Evolutionary conservation across 2,888 invertebrate genomes (phyloP).

Genomic region (Pollenia angustigena): DNA sequence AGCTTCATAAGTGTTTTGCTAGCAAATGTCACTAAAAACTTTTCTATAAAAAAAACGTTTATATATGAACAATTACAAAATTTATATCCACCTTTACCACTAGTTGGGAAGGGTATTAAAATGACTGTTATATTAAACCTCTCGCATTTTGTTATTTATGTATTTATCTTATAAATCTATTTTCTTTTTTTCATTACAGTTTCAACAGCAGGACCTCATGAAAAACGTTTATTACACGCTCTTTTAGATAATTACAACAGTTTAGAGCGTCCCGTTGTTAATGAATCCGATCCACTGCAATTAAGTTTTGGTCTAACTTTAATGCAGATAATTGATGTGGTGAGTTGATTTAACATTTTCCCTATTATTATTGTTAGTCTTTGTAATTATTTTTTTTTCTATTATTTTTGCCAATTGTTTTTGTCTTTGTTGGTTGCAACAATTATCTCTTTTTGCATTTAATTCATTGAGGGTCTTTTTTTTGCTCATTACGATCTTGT

Average conservation of each 20-base stretch:
- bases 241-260: constrained; percentile 96
- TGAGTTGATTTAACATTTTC: constrained; percentile 84
- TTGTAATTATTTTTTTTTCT: neutral
- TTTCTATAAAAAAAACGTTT: neutral
- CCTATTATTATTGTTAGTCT: neutral
- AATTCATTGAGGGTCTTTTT: constrained; percentile 12
- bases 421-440: constrained; percentile 7
- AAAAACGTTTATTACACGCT: constrained; percentile 95
- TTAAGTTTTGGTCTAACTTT: constrained; percentile 97
- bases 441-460: constrained; percentile 34
- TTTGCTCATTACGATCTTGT: constrained; percentile 25
- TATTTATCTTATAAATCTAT: neutral
- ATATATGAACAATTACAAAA: too few relatives aligned
- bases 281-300: constrained; percentile 97
- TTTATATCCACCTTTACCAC: too few relatives aligned
- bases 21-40: too few relatives aligned
- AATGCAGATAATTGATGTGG: constrained; percentile 99
- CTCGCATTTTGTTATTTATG: neutral
- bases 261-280: constrained; percentile 96
- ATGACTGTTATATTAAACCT: neutral
- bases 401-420: neutral
- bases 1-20: too few relatives aligned
- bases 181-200: constrained; percentile 85
- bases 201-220: constrained; percentile 94
- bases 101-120: too few relatives aligned